phyloP scores from a whole-genome alignment of 1,140 invertebrate genomes.

The Cataglyphis hispanica region DNA sequence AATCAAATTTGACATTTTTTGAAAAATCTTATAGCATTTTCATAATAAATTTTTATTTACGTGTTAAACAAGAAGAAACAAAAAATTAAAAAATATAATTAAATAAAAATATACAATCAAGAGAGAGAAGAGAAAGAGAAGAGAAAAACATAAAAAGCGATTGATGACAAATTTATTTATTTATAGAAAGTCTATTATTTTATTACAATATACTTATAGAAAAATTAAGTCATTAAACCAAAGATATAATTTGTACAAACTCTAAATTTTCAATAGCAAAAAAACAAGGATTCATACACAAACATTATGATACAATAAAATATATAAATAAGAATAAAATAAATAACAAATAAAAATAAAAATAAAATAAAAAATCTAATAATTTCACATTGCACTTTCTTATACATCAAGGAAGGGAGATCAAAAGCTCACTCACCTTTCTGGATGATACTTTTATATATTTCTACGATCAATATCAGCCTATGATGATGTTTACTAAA shows the following conservation, averaged over 20 bases:
- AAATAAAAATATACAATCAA: not conserved
- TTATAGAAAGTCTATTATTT: not conserved
- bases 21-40: not conserved
- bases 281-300: not conserved
- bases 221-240: not conserved
- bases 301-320: not conserved
- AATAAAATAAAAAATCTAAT: too few relatives aligned
- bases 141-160: not conserved
- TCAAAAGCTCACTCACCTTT: constrained; percentile 14
- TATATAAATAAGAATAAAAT: too few relatives aligned
- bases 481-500: constrained; percentile 22
- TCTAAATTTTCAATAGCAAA: not conserved
- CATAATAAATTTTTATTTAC: not conserved
- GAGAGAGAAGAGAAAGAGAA: not conserved
- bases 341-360: not conserved
- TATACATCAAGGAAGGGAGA: constrained; percentile 7
- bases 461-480: not conserved
- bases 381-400: constrained; percentile 2
- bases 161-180: not conserved
- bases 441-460: constrained; percentile 28
- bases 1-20: not conserved
- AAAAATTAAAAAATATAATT: not conserved
- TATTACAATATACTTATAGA: too few relatives aligned
- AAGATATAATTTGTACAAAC: constrained; percentile 2
- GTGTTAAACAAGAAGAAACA: not conserved